Evolutionary conservation across 2,888 invertebrate species (phyloP).

Genomic region (Oxytorus armatus): DNA sequence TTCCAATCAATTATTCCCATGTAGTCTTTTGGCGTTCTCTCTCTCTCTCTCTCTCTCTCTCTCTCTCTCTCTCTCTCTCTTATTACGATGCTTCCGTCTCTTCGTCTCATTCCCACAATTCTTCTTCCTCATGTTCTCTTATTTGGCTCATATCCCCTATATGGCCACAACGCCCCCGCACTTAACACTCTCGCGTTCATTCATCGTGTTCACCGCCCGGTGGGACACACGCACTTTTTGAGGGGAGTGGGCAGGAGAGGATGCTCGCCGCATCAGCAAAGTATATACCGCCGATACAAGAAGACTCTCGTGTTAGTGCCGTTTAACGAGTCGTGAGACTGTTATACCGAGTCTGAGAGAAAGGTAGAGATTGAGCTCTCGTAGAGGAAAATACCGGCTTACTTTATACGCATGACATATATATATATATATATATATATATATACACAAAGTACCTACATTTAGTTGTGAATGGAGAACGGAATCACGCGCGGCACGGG

Average conservation of each 20-base stretch:
- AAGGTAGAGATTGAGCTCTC: no score
- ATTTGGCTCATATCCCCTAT: slow-evolving; percentile 35
- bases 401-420: no score
- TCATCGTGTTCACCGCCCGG: slow-evolving; percentile 41
- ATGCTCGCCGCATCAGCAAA: no score
- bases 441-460: slow-evolving; percentile 6
- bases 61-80: no score
- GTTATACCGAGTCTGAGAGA: no score
- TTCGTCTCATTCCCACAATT: slow-evolving; percentile 45
- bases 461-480: slow-evolving; percentile 46
- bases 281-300: no score
- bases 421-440: slow-evolving; percentile 10
- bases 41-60: no score
- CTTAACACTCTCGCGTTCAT: slow-evolving; percentile 56
- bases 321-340: slow-evolving; percentile 28
- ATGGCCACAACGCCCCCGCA: slow-evolving; percentile 54
- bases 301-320: background rate
- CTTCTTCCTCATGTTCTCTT: slow-evolving; percentile 49
- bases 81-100: slow-evolving; percentile 28
- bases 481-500: slow-evolving; percentile 59
- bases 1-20: no score
- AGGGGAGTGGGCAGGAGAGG: slow-evolving; percentile 60
- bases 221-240: slow-evolving; percentile 30
- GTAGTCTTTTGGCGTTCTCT: no score
- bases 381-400: no score